A percentile compares a stretch with the other conserved stretches of the same genome.
Conservation (phyloP, 2,888 invertebrate genomes). For the Chloromyia formosa region DNA sequence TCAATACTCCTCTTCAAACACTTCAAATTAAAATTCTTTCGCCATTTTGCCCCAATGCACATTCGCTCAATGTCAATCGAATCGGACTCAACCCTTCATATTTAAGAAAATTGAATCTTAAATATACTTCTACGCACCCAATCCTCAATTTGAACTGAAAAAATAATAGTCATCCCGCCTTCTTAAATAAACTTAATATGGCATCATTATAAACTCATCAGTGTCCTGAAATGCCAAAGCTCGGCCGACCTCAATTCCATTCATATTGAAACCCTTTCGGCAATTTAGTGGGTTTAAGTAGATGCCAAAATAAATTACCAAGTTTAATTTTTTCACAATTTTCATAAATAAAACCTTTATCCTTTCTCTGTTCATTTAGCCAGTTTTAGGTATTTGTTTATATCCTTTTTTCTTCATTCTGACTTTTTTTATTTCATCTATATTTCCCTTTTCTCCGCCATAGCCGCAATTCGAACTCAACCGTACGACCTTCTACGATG, state of each 20-base stretch:
- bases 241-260: slow-evolving; percentile 19
- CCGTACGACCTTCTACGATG: slow-evolving; percentile 86
- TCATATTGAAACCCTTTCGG: slow-evolving; percentile 33
- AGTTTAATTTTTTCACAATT: slow-evolving; percentile 39
- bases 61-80: background rate
- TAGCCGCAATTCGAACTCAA: slow-evolving; percentile 88
- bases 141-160: background rate
- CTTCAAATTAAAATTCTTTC: no score
- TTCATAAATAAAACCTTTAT: slow-evolving; percentile 37
- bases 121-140: no score
- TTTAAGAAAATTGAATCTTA: no score
- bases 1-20: no score
- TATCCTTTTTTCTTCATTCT: slow-evolving; percentile 8
- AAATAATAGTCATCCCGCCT: background rate
- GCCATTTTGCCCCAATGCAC: no score
- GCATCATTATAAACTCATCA: background rate
- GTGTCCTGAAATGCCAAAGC: background rate
- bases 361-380: slow-evolving; percentile 35
- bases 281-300: slow-evolving; percentile 27
- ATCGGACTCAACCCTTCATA: no score
- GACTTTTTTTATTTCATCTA: no score
- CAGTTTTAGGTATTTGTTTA: slow-evolving; percentile 25
- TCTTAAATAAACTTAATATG: background rate
- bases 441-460: no score
- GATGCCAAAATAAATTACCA: slow-evolving; percentile 35